These are phyloP conservation scores for Tetragnatha montana DNA, from an alignment of 2,888 invertebrate genomes.

Conservation along the genomic window DNA sequence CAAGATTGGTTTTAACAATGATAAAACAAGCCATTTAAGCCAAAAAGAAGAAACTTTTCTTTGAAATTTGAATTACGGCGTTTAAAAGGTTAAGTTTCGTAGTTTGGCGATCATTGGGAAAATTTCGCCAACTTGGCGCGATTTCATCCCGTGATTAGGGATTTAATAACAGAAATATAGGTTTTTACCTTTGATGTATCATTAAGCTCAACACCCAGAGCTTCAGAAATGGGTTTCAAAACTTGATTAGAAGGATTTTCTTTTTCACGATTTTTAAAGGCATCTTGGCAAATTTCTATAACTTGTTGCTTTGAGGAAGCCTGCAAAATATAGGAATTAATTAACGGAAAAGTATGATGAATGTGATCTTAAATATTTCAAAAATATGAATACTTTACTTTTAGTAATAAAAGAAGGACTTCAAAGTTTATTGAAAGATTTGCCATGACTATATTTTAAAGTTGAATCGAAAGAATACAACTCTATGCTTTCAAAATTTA, in stretches of 20 bases:
- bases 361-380: neutral
- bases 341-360: neutral
- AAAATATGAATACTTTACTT: slow-evolving; percentile 37
- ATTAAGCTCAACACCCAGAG: slow-evolving; percentile 33
- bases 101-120: too few relatives aligned
- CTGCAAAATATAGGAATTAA: slow-evolving; percentile 10
- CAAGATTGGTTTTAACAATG: too few relatives aligned
- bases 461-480: too few relatives aligned
- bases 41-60: too few relatives aligned
- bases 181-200: slow-evolving; percentile 54
- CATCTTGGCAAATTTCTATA: slow-evolving; percentile 56
- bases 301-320: slow-evolving; percentile 68
- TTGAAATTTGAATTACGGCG: too few relatives aligned
- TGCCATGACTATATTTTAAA: slow-evolving; percentile 9
- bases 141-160: too few relatives aligned
- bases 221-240: slow-evolving; percentile 38
- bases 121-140: too few relatives aligned
- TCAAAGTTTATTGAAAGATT: slow-evolving; percentile 58
- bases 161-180: neutral
- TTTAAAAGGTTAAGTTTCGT: too few relatives aligned
- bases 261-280: slow-evolving; percentile 62
- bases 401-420: slow-evolving; percentile 47
- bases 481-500: too few relatives aligned
- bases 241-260: slow-evolving; percentile 52
- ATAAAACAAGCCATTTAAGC: too few relatives aligned